Percentiles rank a stretch among this genome's conserved stretches.
These are phyloP conservation scores for Trachelus troglodyta DNA, from an alignment of 2,888 invertebrate species.

Conservation along the genomic window DNA sequence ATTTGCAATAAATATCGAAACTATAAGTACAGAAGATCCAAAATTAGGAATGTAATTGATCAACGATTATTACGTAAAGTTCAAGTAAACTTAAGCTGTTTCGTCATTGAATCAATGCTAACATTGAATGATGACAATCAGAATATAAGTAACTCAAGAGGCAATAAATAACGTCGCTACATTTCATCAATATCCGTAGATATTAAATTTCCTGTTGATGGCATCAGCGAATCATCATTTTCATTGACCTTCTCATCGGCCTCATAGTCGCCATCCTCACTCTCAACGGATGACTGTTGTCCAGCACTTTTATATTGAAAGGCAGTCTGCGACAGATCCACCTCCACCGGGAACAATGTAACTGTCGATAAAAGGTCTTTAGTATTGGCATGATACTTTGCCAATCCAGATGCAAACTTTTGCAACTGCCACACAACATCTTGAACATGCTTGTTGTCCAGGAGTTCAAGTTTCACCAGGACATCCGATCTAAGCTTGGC, in stretches of 20 bases:
- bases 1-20: background rate
- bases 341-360: conserved; percentile 93
- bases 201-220: conserved; percentile 36
- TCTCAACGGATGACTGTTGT: conserved; percentile 46
- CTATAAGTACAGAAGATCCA: background rate
- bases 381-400: conserved; percentile 80
- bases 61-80: background rate
- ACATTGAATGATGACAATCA: too few relatives aligned
- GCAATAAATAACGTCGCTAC: conserved; percentile 17
- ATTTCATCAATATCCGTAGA: conserved; percentile 28
- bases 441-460: conserved; percentile 98
- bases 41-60: background rate
- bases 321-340: conserved; percentile 91
- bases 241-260: conserved; percentile 31
- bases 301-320: conserved; percentile 86
- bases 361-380: conserved; percentile 81
- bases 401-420: conserved; percentile 86
- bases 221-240: conserved; percentile 39
- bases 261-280: conserved; percentile 43
- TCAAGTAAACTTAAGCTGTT: background rate
- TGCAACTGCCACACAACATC: conserved; percentile 90
- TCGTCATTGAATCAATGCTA: background rate
- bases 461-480: conserved; percentile 93
- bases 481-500: conserved; percentile 90
- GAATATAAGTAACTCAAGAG: background rate